Conservation (phyloP, 2,113 vertebrate species). For the Limnothrissa miodon region DNA sequence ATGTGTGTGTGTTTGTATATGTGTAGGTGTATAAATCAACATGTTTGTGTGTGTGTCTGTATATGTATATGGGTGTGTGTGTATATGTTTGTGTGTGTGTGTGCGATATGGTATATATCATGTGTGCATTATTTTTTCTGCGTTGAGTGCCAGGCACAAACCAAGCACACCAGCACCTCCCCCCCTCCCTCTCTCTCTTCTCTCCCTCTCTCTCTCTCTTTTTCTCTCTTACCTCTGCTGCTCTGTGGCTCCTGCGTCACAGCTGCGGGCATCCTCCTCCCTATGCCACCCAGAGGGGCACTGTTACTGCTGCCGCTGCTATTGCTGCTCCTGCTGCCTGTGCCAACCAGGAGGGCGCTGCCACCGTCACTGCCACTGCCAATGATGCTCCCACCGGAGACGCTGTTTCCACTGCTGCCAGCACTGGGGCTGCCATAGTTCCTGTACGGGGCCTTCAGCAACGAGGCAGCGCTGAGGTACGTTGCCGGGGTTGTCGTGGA, state of each 20-base stretch:
- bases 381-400: too few relatives aligned
- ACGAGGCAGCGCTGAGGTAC: constrained; percentile 33
- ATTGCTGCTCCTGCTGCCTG: constrained; percentile 36
- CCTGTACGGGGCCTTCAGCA: not conserved
- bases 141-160: too few relatives aligned
- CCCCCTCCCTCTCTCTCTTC: constrained; percentile 29
- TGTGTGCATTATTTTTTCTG: not conserved
- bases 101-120: too few relatives aligned
- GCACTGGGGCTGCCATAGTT: constrained; percentile 34
- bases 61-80: not conserved
- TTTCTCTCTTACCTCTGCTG: constrained; percentile 59
- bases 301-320: constrained; percentile 50
- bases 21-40: not conserved
- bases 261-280: constrained; percentile 31
- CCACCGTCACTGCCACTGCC: constrained; percentile 31
- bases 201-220: constrained; percentile 31
- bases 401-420: not conserved
- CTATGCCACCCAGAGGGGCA: constrained; percentile 37
- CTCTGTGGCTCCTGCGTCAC: constrained; percentile 46
- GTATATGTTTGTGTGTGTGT: not conserved
- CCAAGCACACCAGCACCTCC: not conserved
- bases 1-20: not conserved
- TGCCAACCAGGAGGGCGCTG: constrained; percentile 48
- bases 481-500: constrained; percentile 39
- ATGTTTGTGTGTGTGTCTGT: not conserved